phyloP scores from a whole-genome alignment of 2,797 vertebrate genomes.

The Lacerta bilineata region DNA sequence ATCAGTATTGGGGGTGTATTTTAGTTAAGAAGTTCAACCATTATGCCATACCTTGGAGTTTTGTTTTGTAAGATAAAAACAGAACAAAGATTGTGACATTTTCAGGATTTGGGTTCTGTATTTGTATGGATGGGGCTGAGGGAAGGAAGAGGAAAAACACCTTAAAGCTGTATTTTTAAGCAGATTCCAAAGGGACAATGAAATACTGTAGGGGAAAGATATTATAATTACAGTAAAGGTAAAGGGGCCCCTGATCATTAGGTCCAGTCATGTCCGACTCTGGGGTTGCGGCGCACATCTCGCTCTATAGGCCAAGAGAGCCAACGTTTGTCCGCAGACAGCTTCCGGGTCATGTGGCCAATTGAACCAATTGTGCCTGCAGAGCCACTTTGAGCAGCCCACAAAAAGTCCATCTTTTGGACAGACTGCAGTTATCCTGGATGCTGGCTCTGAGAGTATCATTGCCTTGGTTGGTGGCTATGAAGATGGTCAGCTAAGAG shows the following conservation, averaged over 20 bases:
- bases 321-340: no score
- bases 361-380: not conserved
- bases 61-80: not conserved
- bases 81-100: no score
- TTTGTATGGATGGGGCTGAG: no score
- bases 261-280: no score
- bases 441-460: not conserved
- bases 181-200: not conserved
- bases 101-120: not conserved
- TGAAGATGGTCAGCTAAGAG: not conserved
- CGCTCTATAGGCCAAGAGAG: no score
- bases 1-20: not conserved
- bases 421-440: not conserved
- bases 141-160: not conserved
- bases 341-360: no score
- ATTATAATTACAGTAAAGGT: not conserved
- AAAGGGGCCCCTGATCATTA: no score
- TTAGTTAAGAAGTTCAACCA: not conserved
- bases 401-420: not conserved
- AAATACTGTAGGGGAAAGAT: no score
- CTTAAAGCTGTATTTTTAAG: not conserved
- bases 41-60: not conserved
- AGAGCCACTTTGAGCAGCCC: not conserved
- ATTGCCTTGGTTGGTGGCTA: not conserved
- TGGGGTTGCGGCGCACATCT: no score